Base-by-base conservation (phyloP, 2,113 vertebrate genomes). In the Pagrus major region DNA sequence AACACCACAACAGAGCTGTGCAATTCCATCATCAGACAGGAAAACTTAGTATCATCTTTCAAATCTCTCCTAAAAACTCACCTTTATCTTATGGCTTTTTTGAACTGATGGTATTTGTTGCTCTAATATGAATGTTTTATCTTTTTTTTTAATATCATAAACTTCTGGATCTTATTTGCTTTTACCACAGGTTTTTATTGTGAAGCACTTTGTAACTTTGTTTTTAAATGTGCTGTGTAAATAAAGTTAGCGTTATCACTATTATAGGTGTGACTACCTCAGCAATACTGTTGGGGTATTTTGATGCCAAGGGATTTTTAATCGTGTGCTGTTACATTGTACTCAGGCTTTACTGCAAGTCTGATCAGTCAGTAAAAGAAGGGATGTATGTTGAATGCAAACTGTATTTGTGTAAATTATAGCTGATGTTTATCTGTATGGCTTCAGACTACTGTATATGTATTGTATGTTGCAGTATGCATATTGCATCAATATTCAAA, bases 401-500 rank as follows among this genome's bases (percentile, higher is more conserved):
- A 42, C 29, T 66, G 33, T 65, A 56, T 72, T 35, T 77, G 44
- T 86, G 72, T 81, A 81, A 70, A 59, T 81, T 56, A 76, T 54
- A 52, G 21, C 21, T 78, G 37, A 71, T 60, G 66, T 72, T 79
- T 59, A 61, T 71, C 11, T 84, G 16, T 21, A 52, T 37, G 55
- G 55, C 15, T 4, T 71, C 80, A 54, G 47, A 74, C 25, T 70
- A 11, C 56, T 72, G 39, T 80, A 23, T n/a, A 56, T 84, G 47
- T 87, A 52, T 76, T 71, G 47, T 80, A 79, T 80, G 76, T 87
- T 86, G 35, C 77, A 83, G 54, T 87, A 73, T 89, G 78, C 23
- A 69, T 76, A 59, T 54, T 59, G 59, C 81, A 88, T 90, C 84
- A 47, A 31, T 86, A 85, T 87, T 88, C 78, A 90, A 78, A 82